Evolutionary conservation across 1,140 invertebrate species (phyloP), one percentile per base, ranked within the genome.

Genomic region (Drosophila sechellia): DNA sequence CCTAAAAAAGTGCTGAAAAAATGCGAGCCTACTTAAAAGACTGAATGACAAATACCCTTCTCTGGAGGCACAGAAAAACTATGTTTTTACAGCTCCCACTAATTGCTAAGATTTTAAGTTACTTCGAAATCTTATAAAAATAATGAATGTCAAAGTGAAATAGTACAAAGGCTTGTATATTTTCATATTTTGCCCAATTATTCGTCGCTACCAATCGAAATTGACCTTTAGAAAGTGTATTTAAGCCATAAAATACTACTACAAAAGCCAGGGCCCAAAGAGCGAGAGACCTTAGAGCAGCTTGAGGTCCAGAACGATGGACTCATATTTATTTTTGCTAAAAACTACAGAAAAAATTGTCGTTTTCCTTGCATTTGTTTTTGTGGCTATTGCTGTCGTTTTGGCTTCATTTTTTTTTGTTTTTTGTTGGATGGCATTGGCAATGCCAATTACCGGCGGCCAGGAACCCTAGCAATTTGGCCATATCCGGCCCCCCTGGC

Each of bases 391-490:
- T 59, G 59, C 59, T 27, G 58, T 59, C 37, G 56, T 63, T 69
- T 31, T 31, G 27, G 1, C 6, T 31, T 31, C 8, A 8, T 31
- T 27, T 48, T 12, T 10, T 55, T 65, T 46, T 31, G 72, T 60
- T 25, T 69, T 56, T 56, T 81, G 66, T 46, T 77, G 66, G 61
- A 45, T 73, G 75, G 63, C 80, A 81, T 87, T 89, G 79, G 63
- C 80, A 77, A 83, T 89, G 84, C 84, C 84, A 87, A 87, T 87
- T 87, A 89, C 85, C 79, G 84, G 84, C 71, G 53, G 58, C 69
- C 66, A 68, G 77, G 76, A 83, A 90, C 84, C 84, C 84, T 90
- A 89, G 84, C 84, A 89, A 89, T 89, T 89, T 89, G 80, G 84
- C 69, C 72, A 89, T 89, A 89, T 89, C 84, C 84, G 84, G 84